These are phyloP conservation scores for Mermis nigrescens DNA, from an alignment of 2,888 invertebrate species.

Conservation along the genomic window DNA sequence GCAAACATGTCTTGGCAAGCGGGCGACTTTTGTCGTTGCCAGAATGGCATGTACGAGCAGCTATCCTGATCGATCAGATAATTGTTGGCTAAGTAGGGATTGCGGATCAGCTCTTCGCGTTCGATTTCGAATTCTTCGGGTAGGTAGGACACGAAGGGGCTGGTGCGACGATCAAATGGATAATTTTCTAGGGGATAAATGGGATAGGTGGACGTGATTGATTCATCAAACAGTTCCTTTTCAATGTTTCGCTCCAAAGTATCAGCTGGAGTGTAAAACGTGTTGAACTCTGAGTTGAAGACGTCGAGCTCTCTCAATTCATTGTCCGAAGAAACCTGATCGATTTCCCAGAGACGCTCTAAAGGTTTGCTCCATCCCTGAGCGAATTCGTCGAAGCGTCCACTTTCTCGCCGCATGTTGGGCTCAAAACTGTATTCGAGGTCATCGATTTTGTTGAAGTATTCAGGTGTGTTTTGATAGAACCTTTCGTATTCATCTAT, in stretches of 20 bases:
- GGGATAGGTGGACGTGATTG: not conserved
- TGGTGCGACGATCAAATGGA: not conserved
- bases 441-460: too few species aligned
- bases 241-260: not conserved
- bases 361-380: not conserved
- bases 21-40: not conserved
- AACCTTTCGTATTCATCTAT: too few species aligned
- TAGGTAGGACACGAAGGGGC: not conserved
- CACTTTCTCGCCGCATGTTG: too few species aligned
- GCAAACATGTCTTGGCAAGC: not conserved
- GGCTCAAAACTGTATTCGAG: too few species aligned
- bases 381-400: too few species aligned
- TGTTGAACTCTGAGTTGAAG: not conserved
- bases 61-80: not conserved
- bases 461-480: too few species aligned
- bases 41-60: not conserved
- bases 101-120: not conserved
- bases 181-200: too few species aligned
- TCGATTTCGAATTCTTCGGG: not conserved
- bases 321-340: not conserved
- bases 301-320: not conserved
- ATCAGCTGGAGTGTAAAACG: not conserved
- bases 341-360: not conserved
- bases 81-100: not conserved
- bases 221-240: not conserved